Evolutionary conservation across 2,888 invertebrate genomes (phyloP).

Genomic region (Cepaea hortensis): DNA sequence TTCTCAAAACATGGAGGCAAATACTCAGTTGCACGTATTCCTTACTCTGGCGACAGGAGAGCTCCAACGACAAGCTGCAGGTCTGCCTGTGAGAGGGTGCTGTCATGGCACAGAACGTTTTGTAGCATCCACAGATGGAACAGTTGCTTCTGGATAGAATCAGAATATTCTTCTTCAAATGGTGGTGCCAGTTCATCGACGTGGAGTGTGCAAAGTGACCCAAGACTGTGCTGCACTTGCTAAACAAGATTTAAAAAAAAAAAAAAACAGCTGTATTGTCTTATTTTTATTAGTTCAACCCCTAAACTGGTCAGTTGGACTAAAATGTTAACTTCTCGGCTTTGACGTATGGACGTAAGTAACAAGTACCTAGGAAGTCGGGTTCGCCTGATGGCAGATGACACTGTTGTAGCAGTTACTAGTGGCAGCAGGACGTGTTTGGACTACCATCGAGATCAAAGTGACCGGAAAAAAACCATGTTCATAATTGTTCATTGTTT

Average conservation of each 20-base stretch:
- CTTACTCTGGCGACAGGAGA: conserved; percentile 31
- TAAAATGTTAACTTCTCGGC: no score
- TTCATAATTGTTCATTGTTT: no score
- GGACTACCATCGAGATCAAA: no score
- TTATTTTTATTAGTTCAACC: no score
- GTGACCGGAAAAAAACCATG: no score
- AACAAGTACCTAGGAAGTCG: no score
- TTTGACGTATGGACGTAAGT: no score
- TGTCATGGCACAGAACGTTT: neutral
- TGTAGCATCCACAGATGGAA: conserved; percentile 45
- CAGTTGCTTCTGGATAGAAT: neutral
- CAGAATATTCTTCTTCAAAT: conserved; percentile 44
- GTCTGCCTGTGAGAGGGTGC: conserved; percentile 7
- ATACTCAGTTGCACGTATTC: neutral
- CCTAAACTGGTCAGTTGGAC: no score
- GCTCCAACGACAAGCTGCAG: conserved; percentile 29
- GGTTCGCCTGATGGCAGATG: no score
- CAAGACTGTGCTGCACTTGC: conserved; percentile 3
- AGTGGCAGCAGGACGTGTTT: no score
- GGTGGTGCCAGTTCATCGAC: conserved; percentile 36
- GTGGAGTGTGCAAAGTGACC: conserved; percentile 21
- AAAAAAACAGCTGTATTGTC: neutral
- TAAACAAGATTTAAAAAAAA: neutral
- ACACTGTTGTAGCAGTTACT: no score
- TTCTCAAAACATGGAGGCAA: no score